phyloP scores from a whole-genome alignment of 1,140 invertebrate species.

The Tachypleus tridentatus region DNA sequence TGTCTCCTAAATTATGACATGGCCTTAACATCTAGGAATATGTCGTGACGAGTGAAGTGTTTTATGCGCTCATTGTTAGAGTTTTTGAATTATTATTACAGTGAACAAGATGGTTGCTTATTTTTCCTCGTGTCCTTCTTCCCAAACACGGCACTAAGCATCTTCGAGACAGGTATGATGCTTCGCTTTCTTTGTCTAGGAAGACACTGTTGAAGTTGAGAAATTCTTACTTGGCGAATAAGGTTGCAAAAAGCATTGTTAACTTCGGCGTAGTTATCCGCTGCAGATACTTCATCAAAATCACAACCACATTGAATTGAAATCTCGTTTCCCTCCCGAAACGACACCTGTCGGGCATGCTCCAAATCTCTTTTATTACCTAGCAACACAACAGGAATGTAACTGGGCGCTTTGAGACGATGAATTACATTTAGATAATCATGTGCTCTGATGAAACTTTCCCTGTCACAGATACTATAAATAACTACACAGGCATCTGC shows the following conservation, averaged over 20 bases:
- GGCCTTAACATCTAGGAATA: no score
- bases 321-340: conserved; percentile 37
- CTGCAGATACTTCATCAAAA: conserved; percentile 31
- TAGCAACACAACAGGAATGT: conserved; percentile 45
- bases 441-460: conserved; percentile 51
- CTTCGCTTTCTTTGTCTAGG: conserved; percentile 7
- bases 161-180: conserved; percentile 10
- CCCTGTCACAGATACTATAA: conserved; percentile 59
- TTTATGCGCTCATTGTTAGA: no score
- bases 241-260: conserved; percentile 4
- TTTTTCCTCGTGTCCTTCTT: background rate
- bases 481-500: conserved; percentile 63
- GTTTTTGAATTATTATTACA: no score
- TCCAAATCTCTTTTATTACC: conserved; percentile 65
- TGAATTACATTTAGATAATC: conserved; percentile 2
- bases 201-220: background rate
- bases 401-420: background rate
- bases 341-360: conserved; percentile 47
- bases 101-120: no score
- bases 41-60: no score
- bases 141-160: conserved; percentile 8
- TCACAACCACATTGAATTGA: conserved; percentile 31
- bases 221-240: background rate
- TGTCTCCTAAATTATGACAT: no score
- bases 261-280: conserved; percentile 10